phyloP scores from a whole-genome alignment of 2,888 invertebrate genomes.

The Lepidochrysops patricia region DNA sequence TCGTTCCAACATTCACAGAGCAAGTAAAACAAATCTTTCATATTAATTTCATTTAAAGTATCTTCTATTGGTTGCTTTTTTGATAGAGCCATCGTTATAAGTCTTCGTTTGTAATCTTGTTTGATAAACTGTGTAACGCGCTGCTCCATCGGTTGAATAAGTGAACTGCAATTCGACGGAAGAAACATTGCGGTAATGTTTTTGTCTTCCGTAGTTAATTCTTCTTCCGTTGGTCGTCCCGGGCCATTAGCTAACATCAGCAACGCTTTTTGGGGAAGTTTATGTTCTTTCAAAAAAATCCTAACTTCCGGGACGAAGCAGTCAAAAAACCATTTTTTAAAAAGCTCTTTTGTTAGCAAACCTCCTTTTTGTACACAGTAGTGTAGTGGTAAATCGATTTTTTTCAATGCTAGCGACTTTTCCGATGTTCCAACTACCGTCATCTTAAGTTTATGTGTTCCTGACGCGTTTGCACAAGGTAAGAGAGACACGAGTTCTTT shows the following conservation, averaged over 20 bases:
- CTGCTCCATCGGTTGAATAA: background rate
- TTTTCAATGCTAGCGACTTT: constrained; percentile 30
- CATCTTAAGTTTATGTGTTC: constrained; percentile 26
- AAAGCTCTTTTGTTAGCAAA: background rate
- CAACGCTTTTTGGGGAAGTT: constrained; percentile 21
- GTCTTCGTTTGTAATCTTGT: background rate
- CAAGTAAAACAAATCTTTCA: background rate
- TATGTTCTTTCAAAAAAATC: constrained; percentile 20
- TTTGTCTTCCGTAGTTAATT: constrained; percentile 21
- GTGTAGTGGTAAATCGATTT: constrained; percentile 28
- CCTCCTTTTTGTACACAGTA: constrained; percentile 18
- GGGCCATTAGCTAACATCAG: constrained; percentile 22
- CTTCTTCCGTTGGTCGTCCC: constrained; percentile 19
- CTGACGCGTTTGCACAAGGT: constrained; percentile 30
- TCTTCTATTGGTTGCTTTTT: background rate
- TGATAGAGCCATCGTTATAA: background rate
- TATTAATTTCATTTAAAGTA: background rate
- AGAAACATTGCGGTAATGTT: background rate
- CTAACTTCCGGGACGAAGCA: constrained; percentile 22
- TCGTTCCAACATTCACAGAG: background rate
- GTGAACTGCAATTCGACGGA: background rate
- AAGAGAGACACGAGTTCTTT: constrained; percentile 29
- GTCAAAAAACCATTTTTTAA: constrained; percentile 6
- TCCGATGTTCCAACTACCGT: constrained; percentile 30
- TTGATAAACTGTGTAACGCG: background rate